phyloP scores from a whole-genome alignment of 2,797 vertebrate species.

The Loris lydekkerianus region DNA sequence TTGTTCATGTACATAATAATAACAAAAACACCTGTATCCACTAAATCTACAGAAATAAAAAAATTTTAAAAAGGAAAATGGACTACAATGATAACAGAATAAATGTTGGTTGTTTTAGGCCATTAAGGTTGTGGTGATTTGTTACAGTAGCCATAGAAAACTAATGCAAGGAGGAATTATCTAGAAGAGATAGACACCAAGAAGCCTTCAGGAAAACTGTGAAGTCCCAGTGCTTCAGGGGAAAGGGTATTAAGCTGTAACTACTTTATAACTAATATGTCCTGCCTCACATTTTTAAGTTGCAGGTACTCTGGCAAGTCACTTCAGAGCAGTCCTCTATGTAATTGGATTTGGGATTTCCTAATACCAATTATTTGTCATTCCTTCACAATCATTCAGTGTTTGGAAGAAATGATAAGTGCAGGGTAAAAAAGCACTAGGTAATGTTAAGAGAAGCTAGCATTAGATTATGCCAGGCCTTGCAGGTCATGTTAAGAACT shows the following conservation, averaged over 20 bases:
- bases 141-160: background rate
- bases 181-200: background rate
- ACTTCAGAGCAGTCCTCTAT: slow-evolving; percentile 82
- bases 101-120: background rate
- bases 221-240: background rate
- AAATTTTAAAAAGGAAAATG: background rate
- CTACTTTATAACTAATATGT: background rate
- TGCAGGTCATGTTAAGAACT: background rate
- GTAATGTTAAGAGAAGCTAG: background rate
- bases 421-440: background rate
- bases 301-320: slow-evolving; percentile 82
- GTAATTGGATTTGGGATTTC: background rate
- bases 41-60: background rate
- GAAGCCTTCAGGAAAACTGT: background rate
- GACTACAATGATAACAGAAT: background rate
- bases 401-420: background rate
- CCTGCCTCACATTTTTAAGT: slow-evolving; percentile 71
- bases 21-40: background rate
- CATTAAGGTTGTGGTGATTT: background rate
- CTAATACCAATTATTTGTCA: background rate
- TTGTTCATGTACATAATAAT: background rate
- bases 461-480: background rate
- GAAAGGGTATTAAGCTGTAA: background rate
- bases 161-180: background rate
- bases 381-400: background rate